Evolutionary conservation across 2,797 vertebrate species (phyloP), one percentile per base, ranked within the genome.

Genomic region (Myotis pilosus): DNA sequence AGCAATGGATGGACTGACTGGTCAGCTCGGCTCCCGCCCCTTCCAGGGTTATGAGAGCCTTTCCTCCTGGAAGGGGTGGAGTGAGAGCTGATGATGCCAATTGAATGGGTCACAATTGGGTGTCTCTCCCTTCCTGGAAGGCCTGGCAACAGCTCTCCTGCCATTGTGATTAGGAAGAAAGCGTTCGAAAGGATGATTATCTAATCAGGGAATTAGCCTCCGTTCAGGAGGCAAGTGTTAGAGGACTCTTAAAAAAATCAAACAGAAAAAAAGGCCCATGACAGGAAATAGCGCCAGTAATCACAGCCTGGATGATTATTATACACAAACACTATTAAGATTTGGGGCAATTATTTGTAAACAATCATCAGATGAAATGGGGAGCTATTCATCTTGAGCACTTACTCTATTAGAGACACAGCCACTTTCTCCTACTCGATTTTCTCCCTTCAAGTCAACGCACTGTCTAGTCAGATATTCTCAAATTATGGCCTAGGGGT

Each of bases 121-220:
- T 97, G 98, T 98, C 98, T 98, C 97, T 98, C 98, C 97, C 98
- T 98, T 98, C 98, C 98, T 98, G 98, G 97, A 96, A 97, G 88
- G 89, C 72, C 96, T 98, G 98, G 97, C 97, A 97, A 96, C 80
- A 64, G 91, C 96, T 94, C 96, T 87, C 96, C 97, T 87, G 83
- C 82, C 97, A 97, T 91, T 97, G 96, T 97, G 96, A 97, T 89
- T 84, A 89, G 72, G 78, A 93, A 96, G 95, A 92, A 97, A 92
- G 94, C 87, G 91, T 95, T 98, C 95, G 71, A 88, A 94, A 97
- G 97, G 97, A 98, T 97, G 97, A 97, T 98, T 98, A 97, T 97
- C 96, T 97, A 98, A 98, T 96, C 96, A 96, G 91, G 96, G 97
- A 98, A 97, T 97, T 97, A 72, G 97, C 55, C 68, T 76, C 94